phyloP scores from a whole-genome alignment of 2,113 vertebrate species.

The Rattus norvegicus region DNA sequence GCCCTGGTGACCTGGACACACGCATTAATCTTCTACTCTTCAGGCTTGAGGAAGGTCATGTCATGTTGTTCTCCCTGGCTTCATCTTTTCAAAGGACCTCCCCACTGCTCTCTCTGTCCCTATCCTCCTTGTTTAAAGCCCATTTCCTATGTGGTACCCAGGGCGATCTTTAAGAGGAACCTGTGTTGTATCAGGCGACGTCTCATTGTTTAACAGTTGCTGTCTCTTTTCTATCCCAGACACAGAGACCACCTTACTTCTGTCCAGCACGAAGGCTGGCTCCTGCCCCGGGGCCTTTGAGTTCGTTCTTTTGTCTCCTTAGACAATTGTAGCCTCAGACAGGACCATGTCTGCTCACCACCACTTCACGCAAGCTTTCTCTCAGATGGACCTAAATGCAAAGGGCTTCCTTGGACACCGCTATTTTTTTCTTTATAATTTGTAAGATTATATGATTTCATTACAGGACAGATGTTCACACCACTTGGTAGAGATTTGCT shows the following conservation, averaged over 20 bases:
- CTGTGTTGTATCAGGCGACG: not conserved
- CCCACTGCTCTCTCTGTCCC: not conserved
- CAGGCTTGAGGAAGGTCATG: not conserved
- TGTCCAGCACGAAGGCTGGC: not conserved
- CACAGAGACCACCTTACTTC: not conserved
- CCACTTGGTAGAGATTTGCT: not conserved
- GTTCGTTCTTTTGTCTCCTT: not conserved
- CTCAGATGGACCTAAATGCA: not conserved
- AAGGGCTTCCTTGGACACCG: not conserved
- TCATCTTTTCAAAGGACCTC: not conserved
- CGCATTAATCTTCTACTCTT: accelerated
- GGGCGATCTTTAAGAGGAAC: not conserved
- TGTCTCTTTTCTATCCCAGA: not conserved
- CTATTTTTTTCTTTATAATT: not conserved
- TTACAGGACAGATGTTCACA: not conserved
- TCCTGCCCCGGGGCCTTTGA: not conserved
- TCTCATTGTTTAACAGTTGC: not conserved
- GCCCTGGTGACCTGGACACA: not conserved
- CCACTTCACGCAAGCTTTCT: not conserved
- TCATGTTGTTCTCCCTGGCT: not conserved
- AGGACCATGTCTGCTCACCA: accelerated
- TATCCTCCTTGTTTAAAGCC: not conserved
- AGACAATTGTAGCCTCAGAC: not conserved
- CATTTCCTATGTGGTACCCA: not conserved
- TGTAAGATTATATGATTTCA: not conserved